These are phyloP conservation scores for Sebastes glaucus DNA, from an alignment of 2,797 vertebrate genomes.

Conservation along the genomic window DNA sequence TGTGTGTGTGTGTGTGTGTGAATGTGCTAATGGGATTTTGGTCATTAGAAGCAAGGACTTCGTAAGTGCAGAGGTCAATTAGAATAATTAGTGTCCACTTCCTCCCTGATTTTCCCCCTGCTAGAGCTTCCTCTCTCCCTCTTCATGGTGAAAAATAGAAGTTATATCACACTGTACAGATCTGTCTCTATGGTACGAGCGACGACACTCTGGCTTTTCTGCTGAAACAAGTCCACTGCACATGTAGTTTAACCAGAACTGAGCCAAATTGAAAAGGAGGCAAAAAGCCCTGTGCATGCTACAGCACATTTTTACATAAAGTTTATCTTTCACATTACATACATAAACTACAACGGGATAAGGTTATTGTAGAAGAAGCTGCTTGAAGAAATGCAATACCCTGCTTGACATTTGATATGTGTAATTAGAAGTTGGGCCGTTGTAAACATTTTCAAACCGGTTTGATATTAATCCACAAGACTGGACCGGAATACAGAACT, in stretches of 20 bases:
- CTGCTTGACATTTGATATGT: neutral
- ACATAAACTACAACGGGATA: neutral
- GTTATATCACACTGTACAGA: neutral
- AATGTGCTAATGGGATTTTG: constrained; percentile 43
- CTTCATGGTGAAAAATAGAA: neutral
- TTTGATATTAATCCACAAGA: no score
- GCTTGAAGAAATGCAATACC: neutral
- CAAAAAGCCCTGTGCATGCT: neutral
- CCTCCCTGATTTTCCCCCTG: constrained; percentile 14
- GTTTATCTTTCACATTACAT: neutral
- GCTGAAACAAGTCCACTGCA: neutral
- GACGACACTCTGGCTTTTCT: neutral
- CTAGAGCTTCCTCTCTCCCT: neutral
- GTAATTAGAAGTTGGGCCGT: neutral
- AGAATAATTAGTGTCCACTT: constrained; percentile 55
- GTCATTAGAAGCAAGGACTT: constrained; percentile 62
- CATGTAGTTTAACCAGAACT: neutral
- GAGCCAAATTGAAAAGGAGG: neutral
- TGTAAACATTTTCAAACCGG: no score
- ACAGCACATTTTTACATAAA: neutral
- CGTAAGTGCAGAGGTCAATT: constrained; percentile 63
- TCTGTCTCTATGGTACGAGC: neutral
- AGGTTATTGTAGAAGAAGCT: neutral
- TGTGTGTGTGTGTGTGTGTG: neutral
- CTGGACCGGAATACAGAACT: no score